Evolutionary conservation across 2,797 vertebrate genomes (phyloP).

Genomic region (Hipposideros larvatus): DNA sequence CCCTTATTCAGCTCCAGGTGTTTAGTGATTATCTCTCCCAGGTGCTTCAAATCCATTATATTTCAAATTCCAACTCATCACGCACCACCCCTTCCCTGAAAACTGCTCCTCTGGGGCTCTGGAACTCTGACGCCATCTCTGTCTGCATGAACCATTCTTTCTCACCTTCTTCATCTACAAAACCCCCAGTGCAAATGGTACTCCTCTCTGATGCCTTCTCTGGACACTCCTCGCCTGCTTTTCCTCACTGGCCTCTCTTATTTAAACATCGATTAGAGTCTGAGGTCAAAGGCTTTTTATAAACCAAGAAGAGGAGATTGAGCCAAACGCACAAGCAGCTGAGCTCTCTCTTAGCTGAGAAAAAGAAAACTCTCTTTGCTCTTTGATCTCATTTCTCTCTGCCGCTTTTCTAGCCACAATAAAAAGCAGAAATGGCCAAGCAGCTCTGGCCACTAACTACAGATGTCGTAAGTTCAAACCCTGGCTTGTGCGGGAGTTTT

Average conservation of each 20-base stretch:
- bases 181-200: not conserved
- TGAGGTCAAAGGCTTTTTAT: not conserved
- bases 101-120: slow-evolving; percentile 25
- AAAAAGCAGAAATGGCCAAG: not conserved
- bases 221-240: not conserved
- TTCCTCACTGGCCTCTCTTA: not conserved
- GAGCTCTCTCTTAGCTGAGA: not conserved
- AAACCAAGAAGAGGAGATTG: not conserved
- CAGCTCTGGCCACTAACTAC: not conserved
- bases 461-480: not conserved
- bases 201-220: not conserved
- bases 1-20: slow-evolving; percentile 43
- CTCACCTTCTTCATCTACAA: slow-evolving; percentile 25
- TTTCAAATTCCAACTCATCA: not conserved
- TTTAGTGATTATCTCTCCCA: slow-evolving; percentile 30
- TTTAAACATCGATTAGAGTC: not conserved
- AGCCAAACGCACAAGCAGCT: not conserved
- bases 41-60: slow-evolving; percentile 37
- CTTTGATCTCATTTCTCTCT: not conserved
- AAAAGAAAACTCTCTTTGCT: not conserved
- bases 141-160: not conserved
- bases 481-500: not conserved
- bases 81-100: not conserved
- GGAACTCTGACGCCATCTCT: not conserved
- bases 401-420: not conserved